Evolutionary conservation across 2,113 vertebrate genomes (phyloP).

Genomic region (Trematomus loennbergii): DNA sequence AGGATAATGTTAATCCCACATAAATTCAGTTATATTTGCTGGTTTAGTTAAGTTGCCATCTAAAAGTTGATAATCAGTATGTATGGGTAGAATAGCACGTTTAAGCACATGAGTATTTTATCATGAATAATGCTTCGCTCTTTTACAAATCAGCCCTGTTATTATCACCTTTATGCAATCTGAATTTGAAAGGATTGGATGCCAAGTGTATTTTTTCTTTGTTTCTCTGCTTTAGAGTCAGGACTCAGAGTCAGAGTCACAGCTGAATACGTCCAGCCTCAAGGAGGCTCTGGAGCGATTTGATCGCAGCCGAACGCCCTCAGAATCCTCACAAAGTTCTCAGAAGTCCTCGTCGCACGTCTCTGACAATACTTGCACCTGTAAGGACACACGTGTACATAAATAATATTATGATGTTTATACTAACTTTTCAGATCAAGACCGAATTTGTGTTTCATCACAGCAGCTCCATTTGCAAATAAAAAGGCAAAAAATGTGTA

Average conservation of each 20-base stretch:
- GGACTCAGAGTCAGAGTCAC: conserved; percentile 93
- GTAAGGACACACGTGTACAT: conserved; percentile 55
- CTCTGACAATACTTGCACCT: conserved; percentile 95
- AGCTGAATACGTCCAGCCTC: conserved; percentile 94
- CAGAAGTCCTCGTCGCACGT: conserved; percentile 94
- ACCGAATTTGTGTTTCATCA: too few relatives aligned
- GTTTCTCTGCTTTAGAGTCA: conserved; percentile 83
- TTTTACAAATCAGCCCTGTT: too few relatives aligned
- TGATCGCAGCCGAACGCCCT: conserved; percentile 92
- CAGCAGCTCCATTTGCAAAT: too few relatives aligned
- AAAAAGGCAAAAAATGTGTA: too few relatives aligned
- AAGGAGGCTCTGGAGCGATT: conserved; percentile 96
- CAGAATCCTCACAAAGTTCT: conserved; percentile 94
- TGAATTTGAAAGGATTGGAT: not conserved
- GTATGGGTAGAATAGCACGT: too few relatives aligned
- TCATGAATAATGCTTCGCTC: too few relatives aligned
- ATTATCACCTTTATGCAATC: too few relatives aligned
- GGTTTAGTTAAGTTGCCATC: not conserved
- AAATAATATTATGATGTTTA: too few relatives aligned
- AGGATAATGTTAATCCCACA: not conserved
- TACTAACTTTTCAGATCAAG: too few relatives aligned
- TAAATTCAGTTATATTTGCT: not conserved
- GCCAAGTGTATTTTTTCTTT: conserved; percentile 4
- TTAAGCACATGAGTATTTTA: too few relatives aligned
- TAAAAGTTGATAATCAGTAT: not conserved